phyloP scores from a whole-genome alignment of 2,888 invertebrate genomes.

The Spodoptera littoralis region DNA sequence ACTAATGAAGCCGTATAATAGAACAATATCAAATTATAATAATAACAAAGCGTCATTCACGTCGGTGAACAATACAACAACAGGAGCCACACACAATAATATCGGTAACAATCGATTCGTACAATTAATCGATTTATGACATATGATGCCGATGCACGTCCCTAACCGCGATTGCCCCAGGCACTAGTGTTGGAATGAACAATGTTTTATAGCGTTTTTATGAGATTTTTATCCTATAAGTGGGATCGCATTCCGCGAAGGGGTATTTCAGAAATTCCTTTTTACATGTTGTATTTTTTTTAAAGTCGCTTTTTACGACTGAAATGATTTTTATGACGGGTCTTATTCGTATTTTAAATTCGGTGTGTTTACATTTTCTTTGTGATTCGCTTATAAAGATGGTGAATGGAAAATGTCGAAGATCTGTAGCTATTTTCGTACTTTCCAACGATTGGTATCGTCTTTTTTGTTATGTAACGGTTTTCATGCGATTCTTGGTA shows the following conservation, averaged over 20 bases:
- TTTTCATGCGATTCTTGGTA: not conserved
- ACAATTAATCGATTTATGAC: conserved; percentile 47
- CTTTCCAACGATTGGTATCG: conserved; percentile 9
- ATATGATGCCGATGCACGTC: conserved; percentile 41
- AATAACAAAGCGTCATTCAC: conserved; percentile 8
- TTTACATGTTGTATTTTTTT: conserved; percentile 37
- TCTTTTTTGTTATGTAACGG: not conserved
- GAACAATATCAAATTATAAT: conserved; percentile 2
- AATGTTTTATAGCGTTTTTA: conserved; percentile 59
- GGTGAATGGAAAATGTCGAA: not conserved
- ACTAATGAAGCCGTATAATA: not conserved
- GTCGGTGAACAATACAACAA: conserved; percentile 24
- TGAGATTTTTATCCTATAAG: conserved; percentile 57
- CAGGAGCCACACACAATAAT: conserved; percentile 23
- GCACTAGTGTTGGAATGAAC: conserved; percentile 57
- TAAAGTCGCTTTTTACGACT: conserved; percentile 31
- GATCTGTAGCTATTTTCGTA: conserved; percentile 12
- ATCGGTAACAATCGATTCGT: conserved; percentile 34
- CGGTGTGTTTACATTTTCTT: conserved; percentile 6
- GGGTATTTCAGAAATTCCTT: conserved; percentile 38
- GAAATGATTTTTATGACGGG: conserved; percentile 37
- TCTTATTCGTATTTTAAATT: conserved; percentile 42
- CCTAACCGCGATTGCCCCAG: conserved; percentile 44
- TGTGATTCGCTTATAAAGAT: conserved; percentile 4
- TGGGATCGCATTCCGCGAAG: conserved; percentile 46